A percentile compares a stretch with the other conserved stretches of the same genome.
These are phyloP conservation scores for Pelosia muscerda DNA, from an alignment of 2,888 invertebrate species.

Conservation along the genomic window DNA sequence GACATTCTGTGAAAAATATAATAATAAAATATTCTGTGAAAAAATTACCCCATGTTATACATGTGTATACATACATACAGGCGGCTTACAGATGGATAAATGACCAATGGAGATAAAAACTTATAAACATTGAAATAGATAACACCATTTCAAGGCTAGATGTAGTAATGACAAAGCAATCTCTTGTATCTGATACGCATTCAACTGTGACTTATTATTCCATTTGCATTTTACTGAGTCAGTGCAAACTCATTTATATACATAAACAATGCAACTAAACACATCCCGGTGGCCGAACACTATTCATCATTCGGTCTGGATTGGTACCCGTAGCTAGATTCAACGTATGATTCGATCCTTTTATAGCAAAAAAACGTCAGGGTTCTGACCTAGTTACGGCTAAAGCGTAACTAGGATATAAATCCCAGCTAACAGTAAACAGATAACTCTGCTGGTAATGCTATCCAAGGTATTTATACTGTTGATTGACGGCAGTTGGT, in stretches of 20 bases:
- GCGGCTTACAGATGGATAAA: background rate
- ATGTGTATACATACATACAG: too few species aligned
- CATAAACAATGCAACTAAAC: background rate
- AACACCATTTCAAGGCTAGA: constrained; percentile 3
- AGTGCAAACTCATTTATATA: background rate
- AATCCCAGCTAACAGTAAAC: too few species aligned
- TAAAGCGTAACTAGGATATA: background rate
- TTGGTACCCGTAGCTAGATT: too few species aligned
- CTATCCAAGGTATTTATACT: too few species aligned
- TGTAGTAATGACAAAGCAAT: constrained; percentile 6
- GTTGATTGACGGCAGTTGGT: too few species aligned
- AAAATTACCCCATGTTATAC: too few species aligned
- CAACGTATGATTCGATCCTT: too few species aligned
- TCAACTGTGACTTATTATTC: constrained; percentile 10
- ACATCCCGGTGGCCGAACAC: too few species aligned
- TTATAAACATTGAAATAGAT: background rate
- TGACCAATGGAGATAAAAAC: background rate
- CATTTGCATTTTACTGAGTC: background rate
- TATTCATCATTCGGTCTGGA: too few species aligned
- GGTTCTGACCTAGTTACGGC: background rate
- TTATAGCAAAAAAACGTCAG: background rate
- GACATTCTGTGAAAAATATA: background rate
- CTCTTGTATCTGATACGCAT: background rate
- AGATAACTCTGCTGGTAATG: too few species aligned
- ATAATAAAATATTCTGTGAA: too few species aligned